These are phyloP conservation scores for Phaethornis superciliosus DNA, from an alignment of 2,113 vertebrate genomes.

Conservation along the genomic window DNA sequence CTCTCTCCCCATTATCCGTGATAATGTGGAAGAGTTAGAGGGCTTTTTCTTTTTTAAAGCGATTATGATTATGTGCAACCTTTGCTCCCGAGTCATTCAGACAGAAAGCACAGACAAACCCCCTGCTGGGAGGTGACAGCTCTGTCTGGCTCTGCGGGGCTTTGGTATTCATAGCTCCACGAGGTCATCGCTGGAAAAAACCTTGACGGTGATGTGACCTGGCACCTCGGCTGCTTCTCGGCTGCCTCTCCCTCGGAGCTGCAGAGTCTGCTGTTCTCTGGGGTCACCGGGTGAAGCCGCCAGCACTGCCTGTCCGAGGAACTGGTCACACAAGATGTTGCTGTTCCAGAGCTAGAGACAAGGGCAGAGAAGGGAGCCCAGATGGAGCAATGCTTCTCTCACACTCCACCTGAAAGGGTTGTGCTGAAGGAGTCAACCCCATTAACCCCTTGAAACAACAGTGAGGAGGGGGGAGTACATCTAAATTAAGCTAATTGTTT, in stretches of 20 bases:
- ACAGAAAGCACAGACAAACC: conserved; percentile 25
- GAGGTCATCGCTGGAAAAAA: conserved; percentile 83
- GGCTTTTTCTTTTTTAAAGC: not conserved
- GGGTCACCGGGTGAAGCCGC: conserved; percentile 77
- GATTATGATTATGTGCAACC: not conserved
- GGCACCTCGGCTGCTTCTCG: conserved; percentile 79
- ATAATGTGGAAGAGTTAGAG: not conserved
- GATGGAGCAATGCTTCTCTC: not conserved
- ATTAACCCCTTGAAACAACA: not conserved
- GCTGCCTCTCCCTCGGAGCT: conserved; percentile 78
- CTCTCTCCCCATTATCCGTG: not conserved
- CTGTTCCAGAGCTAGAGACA: conserved; percentile 88
- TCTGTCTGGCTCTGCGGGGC: conserved; percentile 31
- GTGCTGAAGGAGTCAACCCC: not conserved
- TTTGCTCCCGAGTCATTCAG: not conserved
- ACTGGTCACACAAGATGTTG: conserved; percentile 79
- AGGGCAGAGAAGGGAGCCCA: not conserved
- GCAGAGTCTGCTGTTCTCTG: conserved; percentile 75
- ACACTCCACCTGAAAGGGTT: not conserved
- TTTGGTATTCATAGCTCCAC: conserved; percentile 80
- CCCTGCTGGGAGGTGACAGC: conserved; percentile 22
- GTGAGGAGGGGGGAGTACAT: not conserved
- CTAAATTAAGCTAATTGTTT: conserved; percentile 7
- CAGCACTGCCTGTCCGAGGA: conserved; percentile 88
- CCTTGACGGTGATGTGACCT: conserved; percentile 82